phyloP scores from a whole-genome alignment of 1,140 invertebrate genomes.

The Bacillus rossius region DNA sequence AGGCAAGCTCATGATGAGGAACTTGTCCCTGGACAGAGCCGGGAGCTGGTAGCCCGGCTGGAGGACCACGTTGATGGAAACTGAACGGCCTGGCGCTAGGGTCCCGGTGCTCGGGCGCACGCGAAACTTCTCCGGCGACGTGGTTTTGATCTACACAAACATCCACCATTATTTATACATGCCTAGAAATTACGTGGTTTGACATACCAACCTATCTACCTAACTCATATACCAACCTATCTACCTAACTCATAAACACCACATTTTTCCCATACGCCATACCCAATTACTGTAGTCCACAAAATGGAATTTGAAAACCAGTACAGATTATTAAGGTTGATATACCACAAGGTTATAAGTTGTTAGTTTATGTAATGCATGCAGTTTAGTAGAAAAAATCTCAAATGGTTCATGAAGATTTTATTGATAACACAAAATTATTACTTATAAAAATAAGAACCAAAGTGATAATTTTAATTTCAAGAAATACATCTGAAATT shows the following conservation, averaged over 20 bases:
- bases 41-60: slow-evolving; percentile 48
- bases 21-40: slow-evolving; percentile 56
- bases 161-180: too few relatives aligned
- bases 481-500: not conserved
- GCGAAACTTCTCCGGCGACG: slow-evolving; percentile 82
- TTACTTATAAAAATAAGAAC: too few relatives aligned
- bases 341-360: not conserved
- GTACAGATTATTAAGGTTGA: not conserved
- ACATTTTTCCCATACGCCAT: not conserved
- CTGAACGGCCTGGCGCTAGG: slow-evolving; percentile 51
- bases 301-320: too few relatives aligned
- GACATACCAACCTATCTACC: not conserved
- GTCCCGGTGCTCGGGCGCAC: slow-evolving; percentile 80
- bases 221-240: not conserved
- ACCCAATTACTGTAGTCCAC: not conserved
- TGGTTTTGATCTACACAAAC: slow-evolving; percentile 69
- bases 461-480: not conserved
- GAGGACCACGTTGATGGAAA: slow-evolving; percentile 47
- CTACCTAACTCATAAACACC: not conserved
- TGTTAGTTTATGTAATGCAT: too few relatives aligned
- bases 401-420: too few relatives aligned
- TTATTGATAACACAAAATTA: too few relatives aligned
- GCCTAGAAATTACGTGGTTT: slow-evolving; percentile 8
- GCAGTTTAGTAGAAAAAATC: too few relatives aligned
- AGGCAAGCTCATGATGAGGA: slow-evolving; percentile 61